Percentiles rank a stretch among this genome's conserved stretches.
Conservation (phyloP, 2,888 invertebrate species). For the Callyntrura sp. region DNA sequence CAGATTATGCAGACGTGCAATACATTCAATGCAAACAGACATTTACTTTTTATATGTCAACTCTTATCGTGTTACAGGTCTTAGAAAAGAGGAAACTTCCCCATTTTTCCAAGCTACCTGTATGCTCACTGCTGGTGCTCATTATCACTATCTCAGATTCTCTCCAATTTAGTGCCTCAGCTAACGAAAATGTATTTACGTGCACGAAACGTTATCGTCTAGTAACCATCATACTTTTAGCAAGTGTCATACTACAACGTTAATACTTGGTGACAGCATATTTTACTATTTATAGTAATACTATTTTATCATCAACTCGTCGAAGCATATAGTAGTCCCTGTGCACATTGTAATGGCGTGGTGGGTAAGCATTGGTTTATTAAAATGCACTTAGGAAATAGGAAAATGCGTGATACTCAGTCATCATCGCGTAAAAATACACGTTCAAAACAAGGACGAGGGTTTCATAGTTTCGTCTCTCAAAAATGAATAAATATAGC, state of each 20-base stretch:
- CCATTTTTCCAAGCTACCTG: slow-evolving; percentile 53
- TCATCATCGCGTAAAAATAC: neutral
- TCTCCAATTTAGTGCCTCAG: neutral
- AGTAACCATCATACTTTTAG: slow-evolving; percentile 39
- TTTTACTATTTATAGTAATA: too few relatives aligned
- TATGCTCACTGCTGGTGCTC: neutral
- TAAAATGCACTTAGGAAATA: slow-evolving; percentile 15
- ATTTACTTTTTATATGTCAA: neutral
- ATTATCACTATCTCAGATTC: neutral
- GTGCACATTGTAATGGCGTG: slow-evolving; percentile 4
- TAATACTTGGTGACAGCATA: too few relatives aligned
- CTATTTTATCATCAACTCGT: neutral
- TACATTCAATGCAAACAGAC: too few relatives aligned
- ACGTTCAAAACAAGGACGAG: slow-evolving; percentile 40
- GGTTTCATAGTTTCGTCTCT: neutral
- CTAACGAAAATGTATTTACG: slow-evolving; percentile 29
- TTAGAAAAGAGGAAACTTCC: slow-evolving; percentile 52
- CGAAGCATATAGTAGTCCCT: too few relatives aligned
- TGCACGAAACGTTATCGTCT: slow-evolving; percentile 53
- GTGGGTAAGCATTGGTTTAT: slow-evolving; percentile 41
- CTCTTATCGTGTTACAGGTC: neutral
- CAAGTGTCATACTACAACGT: neutral
- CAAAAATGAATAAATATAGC: neutral
- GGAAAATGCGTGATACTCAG: slow-evolving; percentile 18
- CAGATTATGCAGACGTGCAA: too few relatives aligned